A percentile compares a stretch with the other conserved stretches of the same genome.
phyloP scores from a whole-genome alignment of 2,113 vertebrate genomes.

The Platycercus adscitus region DNA sequence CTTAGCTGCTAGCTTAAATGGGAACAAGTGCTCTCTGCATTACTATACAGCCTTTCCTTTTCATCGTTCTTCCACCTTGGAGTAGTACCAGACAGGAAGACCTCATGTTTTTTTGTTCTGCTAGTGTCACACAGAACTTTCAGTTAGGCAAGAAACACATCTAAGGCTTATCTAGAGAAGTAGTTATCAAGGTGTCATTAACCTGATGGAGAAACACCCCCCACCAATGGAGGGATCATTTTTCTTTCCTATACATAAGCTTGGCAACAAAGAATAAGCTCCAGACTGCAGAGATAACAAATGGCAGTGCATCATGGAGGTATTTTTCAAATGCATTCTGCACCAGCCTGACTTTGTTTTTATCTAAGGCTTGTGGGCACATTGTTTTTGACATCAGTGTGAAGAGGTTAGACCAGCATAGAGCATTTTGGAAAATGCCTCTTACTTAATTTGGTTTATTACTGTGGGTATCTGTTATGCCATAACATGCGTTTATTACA shows the following conservation, averaged over 20 bases:
- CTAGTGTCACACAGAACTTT: not conserved
- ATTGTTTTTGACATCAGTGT: not conserved
- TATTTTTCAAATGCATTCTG: not conserved
- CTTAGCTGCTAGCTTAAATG: slow-evolving; percentile 40
- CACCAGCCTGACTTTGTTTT: not conserved
- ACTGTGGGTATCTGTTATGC: not conserved
- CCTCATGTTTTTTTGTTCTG: not conserved
- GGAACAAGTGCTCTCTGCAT: not conserved
- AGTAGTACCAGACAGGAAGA: not conserved
- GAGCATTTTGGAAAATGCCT: not conserved
- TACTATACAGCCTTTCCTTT: not conserved
- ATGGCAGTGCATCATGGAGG: not conserved
- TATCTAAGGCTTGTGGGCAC: not conserved
- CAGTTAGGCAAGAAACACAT: not conserved
- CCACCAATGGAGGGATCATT: not conserved
- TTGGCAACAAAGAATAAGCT: not conserved
- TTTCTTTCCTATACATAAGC: not conserved
- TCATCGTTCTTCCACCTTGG: not conserved
- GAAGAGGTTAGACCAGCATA: not conserved
- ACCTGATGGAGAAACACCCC: not conserved
- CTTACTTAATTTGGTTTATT: not conserved
- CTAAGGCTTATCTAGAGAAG: not conserved
- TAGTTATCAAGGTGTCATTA: not conserved
- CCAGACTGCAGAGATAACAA: not conserved
- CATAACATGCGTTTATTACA: not conserved